A percentile compares a stretch with the other conserved stretches of the same genome.
Conservation (phyloP, 2,113 vertebrate genomes). For the Edolisoma coerulescens region DNA sequence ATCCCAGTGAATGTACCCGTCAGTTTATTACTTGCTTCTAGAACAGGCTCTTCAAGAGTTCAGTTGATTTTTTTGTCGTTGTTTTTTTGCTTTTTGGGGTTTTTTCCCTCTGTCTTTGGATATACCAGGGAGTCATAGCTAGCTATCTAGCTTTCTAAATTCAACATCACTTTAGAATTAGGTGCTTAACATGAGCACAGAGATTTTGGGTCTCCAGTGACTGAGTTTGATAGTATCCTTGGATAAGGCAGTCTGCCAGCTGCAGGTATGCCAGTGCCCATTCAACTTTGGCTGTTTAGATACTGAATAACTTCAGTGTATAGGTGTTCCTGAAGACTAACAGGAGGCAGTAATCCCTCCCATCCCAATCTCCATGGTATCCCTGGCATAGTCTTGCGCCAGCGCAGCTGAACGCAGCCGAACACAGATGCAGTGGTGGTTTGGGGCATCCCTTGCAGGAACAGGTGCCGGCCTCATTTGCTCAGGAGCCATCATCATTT, state of each 20-base stretch:
- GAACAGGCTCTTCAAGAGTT: not conserved
- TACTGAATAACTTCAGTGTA: not conserved
- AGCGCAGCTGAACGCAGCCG: not conserved
- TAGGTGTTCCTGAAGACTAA: not conserved
- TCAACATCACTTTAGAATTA: not conserved
- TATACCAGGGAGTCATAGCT: not conserved
- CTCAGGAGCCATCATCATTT: not conserved
- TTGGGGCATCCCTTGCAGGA: not conserved
- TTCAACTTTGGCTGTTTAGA: not conserved
- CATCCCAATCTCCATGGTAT: accelerated
- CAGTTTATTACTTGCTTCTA: not conserved
- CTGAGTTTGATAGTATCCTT: not conserved
- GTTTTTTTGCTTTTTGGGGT: accelerated
- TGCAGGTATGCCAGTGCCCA: not conserved
- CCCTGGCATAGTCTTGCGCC: accelerated
- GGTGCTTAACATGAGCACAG: not conserved
- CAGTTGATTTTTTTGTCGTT: not conserved
- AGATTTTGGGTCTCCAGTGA: not conserved
- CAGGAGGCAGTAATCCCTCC: not conserved
- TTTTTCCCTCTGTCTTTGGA: not conserved
- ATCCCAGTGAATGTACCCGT: not conserved
- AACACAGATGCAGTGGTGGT: not conserved
- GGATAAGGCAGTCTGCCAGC: not conserved
- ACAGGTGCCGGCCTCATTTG: not conserved
- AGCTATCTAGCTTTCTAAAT: not conserved